Percentiles rank a stretch among this genome's conserved stretches.
Evolutionary conservation across 2,888 invertebrate species (phyloP).

Genomic region (Machimus rusticus): DNA sequence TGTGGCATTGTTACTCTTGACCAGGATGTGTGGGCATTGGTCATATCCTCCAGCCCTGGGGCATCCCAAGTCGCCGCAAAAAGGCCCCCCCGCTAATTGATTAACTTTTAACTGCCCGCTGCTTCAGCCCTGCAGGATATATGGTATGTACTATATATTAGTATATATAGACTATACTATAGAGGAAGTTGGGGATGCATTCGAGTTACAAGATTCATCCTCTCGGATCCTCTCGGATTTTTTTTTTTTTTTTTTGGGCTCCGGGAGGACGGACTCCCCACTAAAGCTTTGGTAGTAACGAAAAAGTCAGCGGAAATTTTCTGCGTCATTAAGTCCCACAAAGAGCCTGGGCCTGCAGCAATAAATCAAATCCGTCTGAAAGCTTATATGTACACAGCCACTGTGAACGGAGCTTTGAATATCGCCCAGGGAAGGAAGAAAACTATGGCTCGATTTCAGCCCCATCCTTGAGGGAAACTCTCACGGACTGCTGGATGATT

Average conservation of each 20-base stretch:
- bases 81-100: not conserved
- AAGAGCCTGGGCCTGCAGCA: not conserved
- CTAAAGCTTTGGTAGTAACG: not conserved
- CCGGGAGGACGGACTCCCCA: not conserved
- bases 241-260: not conserved
- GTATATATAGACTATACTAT: too few species aligned
- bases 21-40: not conserved
- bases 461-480: not conserved
- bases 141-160: not conserved
- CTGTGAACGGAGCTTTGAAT: not conserved
- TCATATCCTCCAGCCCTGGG: not conserved
- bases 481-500: not conserved
- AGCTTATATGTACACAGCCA: not conserved
- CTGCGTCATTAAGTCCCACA: not conserved
- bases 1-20: not conserved
- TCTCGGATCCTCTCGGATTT: too few species aligned
- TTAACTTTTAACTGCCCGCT: not conserved
- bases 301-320: not conserved
- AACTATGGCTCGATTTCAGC: not conserved
- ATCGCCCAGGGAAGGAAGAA: not conserved
- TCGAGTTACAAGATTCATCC: not conserved
- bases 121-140: not conserved
- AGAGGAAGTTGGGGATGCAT: not conserved
- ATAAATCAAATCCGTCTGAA: not conserved
- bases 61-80: not conserved